Evolutionary conservation across 2,888 invertebrate species (phyloP), one percentile per base, ranked within the genome.

Genomic region (Tiliacea citrago): DNA sequence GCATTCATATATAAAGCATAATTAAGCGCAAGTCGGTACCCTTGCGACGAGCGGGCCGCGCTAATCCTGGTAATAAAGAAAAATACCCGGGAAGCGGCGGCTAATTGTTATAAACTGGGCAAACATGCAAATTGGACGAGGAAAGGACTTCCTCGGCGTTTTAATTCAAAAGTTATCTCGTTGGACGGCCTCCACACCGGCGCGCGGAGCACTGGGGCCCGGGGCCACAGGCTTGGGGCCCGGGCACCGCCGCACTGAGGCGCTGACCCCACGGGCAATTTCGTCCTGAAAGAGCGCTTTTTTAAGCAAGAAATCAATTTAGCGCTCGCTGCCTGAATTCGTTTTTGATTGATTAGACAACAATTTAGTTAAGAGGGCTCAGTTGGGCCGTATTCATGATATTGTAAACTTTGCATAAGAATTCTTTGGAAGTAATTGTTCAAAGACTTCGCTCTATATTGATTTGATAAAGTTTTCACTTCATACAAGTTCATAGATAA

Each of bases 11-110:
- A 93, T 92, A 92, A 90, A 92, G 88, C 90, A 90, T 91, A 93
- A 94, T 94, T 91, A 94, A 91, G 89, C 89, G 90, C 92, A 89
- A 90, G 90, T 89, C 89, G 70, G 81, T 75, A 84, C 86, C 88
- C 82, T 72, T 57, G 82, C 81, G 86, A 80, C 81, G 77, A 61
- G 80, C 82, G 84, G 80, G 75, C 82, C 88, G 79, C 86, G 88
- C 90, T 94, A 95, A 95, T 94, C 94, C 93, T 91, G 91, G 92
- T 95, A 95, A 96, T 95, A 95, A 95, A 95, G 95, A 95, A 96
- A 95, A 95, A 95, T 95, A 93, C 91, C 93, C 94, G 92, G 92
- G 90, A 91, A 91, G 89, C 92, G 91, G 79, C 90, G 91, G 91
- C 93, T 95, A 95, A 95, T 95, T 95, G 94, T 95, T 95, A 95